Evolutionary conservation across 1,140 invertebrate species (phyloP).

Genomic region (Piezodorus guildinii): DNA sequence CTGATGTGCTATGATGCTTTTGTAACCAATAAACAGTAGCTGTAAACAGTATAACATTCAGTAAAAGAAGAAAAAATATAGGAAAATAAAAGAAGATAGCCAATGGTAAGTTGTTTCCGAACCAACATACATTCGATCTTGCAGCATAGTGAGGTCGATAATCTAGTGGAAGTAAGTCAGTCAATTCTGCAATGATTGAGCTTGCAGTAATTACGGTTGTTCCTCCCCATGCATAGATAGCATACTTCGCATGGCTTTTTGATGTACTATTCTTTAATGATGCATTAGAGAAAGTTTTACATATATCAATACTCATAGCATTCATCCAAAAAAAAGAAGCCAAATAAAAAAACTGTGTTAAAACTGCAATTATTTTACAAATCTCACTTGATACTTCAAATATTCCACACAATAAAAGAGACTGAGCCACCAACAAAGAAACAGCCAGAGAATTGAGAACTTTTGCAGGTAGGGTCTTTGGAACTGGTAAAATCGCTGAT

Average conservation of each 20-base stretch:
- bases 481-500: background rate
- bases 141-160: conserved; percentile 31
- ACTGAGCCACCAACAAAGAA: conserved; percentile 9
- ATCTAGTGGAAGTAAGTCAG: conserved; percentile 17
- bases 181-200: conserved; percentile 2
- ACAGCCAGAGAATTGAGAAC: conserved; percentile 8
- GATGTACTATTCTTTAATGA: conserved; percentile 30
- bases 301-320: conserved; percentile 20
- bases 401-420: conserved; percentile 11
- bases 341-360: conserved; percentile 27
- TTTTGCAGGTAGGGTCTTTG: conserved; percentile 14
- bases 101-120: conserved; percentile 31
- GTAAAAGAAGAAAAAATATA: conserved; percentile 32
- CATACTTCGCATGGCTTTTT: conserved; percentile 30
- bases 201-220: background rate
- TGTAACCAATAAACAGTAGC: conserved; percentile 32
- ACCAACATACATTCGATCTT: conserved; percentile 32
- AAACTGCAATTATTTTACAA: background rate
- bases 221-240: conserved; percentile 14
- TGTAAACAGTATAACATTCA: conserved; percentile 35
- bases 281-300: conserved; percentile 30
- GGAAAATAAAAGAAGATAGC: conserved; percentile 36
- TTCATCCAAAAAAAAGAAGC: conserved; percentile 23
- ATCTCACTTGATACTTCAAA: background rate
- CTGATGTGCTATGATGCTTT: conserved; percentile 25